Percentiles rank a stretch among this genome's conserved stretches.
phyloP scores from a whole-genome alignment of 2,797 vertebrate genomes.

The Anableps anableps region DNA sequence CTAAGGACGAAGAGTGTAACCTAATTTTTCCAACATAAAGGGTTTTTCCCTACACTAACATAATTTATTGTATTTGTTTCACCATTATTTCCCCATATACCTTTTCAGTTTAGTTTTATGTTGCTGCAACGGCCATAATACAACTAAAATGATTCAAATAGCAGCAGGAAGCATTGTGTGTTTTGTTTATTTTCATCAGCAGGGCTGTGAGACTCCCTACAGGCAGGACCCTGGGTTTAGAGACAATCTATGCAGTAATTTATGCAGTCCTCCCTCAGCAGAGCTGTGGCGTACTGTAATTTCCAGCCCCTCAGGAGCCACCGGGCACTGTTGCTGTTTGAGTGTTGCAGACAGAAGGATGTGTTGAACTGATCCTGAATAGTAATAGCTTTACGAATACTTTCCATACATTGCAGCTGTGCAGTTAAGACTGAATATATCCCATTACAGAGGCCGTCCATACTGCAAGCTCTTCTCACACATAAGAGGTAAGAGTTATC shows the following conservation, averaged over 20 bases:
- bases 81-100: neutral
- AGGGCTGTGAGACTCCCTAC: constrained; percentile 52
- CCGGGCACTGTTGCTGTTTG: constrained; percentile 62
- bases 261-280: constrained; percentile 62
- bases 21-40: neutral
- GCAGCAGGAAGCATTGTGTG: constrained; percentile 37
- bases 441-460: constrained; percentile 37
- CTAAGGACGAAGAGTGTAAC: neutral
- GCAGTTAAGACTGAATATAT: constrained; percentile 53
- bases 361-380: constrained; percentile 64
- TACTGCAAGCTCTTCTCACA: constrained; percentile 21
- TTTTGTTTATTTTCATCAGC: constrained; percentile 67
- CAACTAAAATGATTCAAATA: constrained; percentile 25
- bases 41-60: neutral
- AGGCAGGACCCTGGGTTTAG: constrained; percentile 65
- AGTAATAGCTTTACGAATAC: constrained; percentile 61
- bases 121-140: constrained; percentile 2
- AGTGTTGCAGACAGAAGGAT: constrained; percentile 58
- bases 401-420: constrained; percentile 54
- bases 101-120: constrained; percentile 1
- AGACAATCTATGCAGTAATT: constrained; percentile 66
- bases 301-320: constrained; percentile 51
- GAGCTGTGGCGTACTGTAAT: constrained; percentile 68
- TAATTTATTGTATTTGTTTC: neutral
- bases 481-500: constrained; percentile 24